Evolutionary conservation across 2,888 invertebrate genomes (phyloP), one percentile per base, ranked within the genome.

Genomic region (Oxyteleia sp.): DNA sequence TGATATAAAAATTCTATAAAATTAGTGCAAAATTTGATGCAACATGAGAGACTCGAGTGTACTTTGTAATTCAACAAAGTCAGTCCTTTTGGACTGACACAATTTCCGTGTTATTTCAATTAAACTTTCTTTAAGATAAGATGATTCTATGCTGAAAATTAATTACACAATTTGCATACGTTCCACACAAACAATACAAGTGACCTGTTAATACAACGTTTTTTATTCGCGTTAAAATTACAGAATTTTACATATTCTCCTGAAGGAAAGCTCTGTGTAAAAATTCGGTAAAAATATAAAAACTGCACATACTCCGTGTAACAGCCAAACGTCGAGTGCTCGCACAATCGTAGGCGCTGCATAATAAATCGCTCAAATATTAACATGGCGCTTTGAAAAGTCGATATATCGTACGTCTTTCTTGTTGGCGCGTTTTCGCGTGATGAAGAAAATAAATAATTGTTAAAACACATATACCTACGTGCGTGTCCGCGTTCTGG

Each of bases 391-490:
- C 53, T 68, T 68, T 63, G 75, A 69, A 74, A 51, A 64, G 49
- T 75, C 64, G 75, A 69, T 82, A 75, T 61, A 47, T 75, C 51
- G 47, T 76, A 49, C 38, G 71, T 71, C 49, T 71, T 59, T 76
- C 63, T 76, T 51, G 72, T 80, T 59, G 53, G 55, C 49, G 55
- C 71, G 69, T 64, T 84, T 84, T 72, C 68, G 61, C 84, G 64
- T 81, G 81, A 81, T 84, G 64, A 71, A 82, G 68, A 69, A 78
- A 84, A 82, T 76, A 84, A 81, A 84, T 84, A 84, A 84, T 84
- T 82, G 61, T 72, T 74, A 68, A 78, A 82, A 75, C 82, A 75
- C 81, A 83, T 68, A 76, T 76, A n/a, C n/a, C n/a, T n/a, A 59
- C 84, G 64, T 78, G 86, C 79, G 78, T 82, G 84, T 80, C 84